Evolutionary conservation across 2,888 invertebrate species (phyloP).

Genomic region (Caenorhabditis virilis): DNA sequence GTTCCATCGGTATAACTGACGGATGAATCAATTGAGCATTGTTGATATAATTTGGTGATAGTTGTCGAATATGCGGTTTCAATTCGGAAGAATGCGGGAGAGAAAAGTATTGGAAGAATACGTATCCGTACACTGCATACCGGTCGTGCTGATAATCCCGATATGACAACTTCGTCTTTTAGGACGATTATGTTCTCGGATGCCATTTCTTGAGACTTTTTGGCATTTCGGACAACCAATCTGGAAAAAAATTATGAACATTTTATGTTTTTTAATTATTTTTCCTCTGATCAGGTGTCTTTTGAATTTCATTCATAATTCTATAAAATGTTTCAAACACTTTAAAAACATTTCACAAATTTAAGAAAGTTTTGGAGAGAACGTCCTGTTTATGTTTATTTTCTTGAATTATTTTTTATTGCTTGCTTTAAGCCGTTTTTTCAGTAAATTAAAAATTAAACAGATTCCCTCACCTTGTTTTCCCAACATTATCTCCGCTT

Average conservation of each 20-base stretch:
- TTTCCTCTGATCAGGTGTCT: no score
- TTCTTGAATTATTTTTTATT: no score
- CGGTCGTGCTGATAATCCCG: conserved; percentile 29
- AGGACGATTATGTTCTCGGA: conserved; percentile 18
- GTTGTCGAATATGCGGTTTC: conserved; percentile 14
- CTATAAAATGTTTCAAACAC: no score
- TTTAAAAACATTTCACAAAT: no score
- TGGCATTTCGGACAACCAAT: conserved; percentile 19
- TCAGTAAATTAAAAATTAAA: no score
- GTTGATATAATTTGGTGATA: conserved; percentile 35
- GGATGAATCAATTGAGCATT: conserved; percentile 47
- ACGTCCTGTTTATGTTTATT: no score
- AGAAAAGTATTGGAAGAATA: conserved; percentile 30
- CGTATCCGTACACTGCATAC: conserved; percentile 20
- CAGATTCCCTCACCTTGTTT: no score
- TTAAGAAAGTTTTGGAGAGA: no score
- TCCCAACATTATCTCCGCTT: conserved; percentile 42
- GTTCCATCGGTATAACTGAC: conserved; percentile 57
- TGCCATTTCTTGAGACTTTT: conserved; percentile 16
- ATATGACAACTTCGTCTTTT: conserved; percentile 14
- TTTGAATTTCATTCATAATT: no score
- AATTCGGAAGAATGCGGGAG: conserved; percentile 25
- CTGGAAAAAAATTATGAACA: no score
- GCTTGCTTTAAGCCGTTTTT: no score
- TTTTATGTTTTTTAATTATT: no score